Conservation (phyloP, 2,797 vertebrate species). For the Liasis olivaceus region DNA sequence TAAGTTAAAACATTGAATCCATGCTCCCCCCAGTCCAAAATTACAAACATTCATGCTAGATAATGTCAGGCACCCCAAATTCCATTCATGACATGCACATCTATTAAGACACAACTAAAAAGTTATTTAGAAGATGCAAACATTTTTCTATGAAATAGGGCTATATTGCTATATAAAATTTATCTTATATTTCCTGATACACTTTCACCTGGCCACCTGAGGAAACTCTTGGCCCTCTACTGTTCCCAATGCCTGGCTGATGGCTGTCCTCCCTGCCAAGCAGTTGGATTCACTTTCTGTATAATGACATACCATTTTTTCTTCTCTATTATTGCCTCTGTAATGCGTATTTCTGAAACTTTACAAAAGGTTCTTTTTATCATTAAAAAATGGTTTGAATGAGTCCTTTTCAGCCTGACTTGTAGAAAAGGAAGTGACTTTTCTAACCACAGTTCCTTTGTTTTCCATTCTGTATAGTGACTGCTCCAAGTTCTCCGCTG, state of each 20-base stretch:
- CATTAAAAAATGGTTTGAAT: not conserved
- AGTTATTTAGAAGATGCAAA: not conserved
- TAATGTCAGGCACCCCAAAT: not conserved
- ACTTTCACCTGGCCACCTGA: not conserved
- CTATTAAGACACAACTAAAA: not conserved
- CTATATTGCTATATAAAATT: not conserved
- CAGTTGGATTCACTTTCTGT: not conserved
- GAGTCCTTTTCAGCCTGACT: not conserved
- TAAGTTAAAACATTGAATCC: not conserved
- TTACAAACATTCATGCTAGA: not conserved
- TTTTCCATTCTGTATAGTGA: slow-evolving; percentile 77
- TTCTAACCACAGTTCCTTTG: not conserved
- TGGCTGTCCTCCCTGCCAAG: not conserved
- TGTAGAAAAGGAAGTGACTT: not conserved
- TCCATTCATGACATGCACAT: not conserved
- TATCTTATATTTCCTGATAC: not conserved
- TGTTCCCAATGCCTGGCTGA: not conserved
- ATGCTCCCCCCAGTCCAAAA: no score
- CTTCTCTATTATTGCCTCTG: not conserved
- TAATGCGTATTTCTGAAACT: not conserved
- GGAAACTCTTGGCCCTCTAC: not conserved
- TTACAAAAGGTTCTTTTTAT: not conserved
- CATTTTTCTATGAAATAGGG: not conserved
- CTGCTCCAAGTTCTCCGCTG: slow-evolving; percentile 94
- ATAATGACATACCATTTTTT: not conserved